These are phyloP conservation scores for Corapipo altera DNA, from an alignment of 2,113 vertebrate genomes.

Conservation along the genomic window DNA sequence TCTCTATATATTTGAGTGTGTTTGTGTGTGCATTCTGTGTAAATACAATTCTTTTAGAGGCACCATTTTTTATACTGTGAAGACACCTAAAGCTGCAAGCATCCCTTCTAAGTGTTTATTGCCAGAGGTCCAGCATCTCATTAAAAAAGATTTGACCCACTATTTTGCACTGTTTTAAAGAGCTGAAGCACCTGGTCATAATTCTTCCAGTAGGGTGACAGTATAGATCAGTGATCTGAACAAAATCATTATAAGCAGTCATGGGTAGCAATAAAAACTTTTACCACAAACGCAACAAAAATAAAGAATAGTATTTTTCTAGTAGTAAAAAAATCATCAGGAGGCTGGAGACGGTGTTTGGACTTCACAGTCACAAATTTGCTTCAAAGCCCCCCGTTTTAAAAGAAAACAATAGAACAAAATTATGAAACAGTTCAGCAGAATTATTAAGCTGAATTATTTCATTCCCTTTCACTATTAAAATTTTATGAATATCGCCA, in stretches of 20 bases:
- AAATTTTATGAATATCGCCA: slow-evolving; percentile 1
- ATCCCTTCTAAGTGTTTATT: not conserved
- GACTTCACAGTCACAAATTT: not conserved
- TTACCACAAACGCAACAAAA: not conserved
- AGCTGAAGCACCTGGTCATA: not conserved
- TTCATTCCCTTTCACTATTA: not conserved
- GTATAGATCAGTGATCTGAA: not conserved
- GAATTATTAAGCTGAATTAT: slow-evolving; percentile 44
- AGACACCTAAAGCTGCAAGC: not conserved
- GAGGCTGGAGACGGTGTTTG: not conserved
- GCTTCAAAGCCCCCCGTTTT: not conserved
- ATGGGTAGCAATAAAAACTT: not conserved
- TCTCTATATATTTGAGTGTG: not conserved
- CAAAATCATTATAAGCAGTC: not conserved
- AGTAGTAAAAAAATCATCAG: not conserved
- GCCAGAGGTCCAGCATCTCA: not conserved
- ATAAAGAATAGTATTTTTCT: not conserved
- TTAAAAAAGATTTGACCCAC: not conserved
- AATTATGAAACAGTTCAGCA: not conserved
- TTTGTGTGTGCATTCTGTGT: not conserved
- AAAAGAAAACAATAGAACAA: not conserved
- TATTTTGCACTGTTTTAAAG: not conserved
- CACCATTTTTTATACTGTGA: not conserved
- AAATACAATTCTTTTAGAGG: not conserved
- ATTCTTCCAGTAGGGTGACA: not conserved